Evolutionary conservation across 2,113 vertebrate genomes (phyloP), one percentile per base, ranked within the genome.

Genomic region (Neodon shergylaensis): DNA sequence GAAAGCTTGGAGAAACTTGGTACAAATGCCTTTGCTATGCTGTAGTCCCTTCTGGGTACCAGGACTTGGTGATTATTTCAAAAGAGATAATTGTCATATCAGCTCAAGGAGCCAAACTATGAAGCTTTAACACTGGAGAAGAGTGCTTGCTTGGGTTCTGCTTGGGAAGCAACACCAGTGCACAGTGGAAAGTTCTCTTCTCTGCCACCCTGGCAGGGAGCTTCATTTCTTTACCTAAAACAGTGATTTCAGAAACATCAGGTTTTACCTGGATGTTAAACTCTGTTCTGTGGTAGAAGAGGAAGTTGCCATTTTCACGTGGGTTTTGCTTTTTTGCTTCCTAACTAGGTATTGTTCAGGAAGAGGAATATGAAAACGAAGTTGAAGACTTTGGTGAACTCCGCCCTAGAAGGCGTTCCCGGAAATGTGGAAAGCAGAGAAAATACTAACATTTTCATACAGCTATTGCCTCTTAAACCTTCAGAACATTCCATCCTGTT

Each of bases 341-440:
- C 92, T 58, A 85, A 97, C 19, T 1, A 99, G 98, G 97, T 26
- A 86, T 95, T 26, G 91, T 96, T 70, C 95, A 98, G 93, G 98
- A 99, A 91, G 96, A 98, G 92, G 98, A 98, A 83, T 97, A 98
- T 16, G 98, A 99, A 97, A 98, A 98, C 65, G 98, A 98, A 97
- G 95, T 92, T 22, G 97, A 74, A 87, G 98, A 97, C 91, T 99
- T 99, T 96, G 97, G 97, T 89, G 98, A 99, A 88, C 98, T 99
- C 31, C 42, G 83, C 42, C 79, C 33, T 74, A 98, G 97, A 91
- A 98, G 97, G 47, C 79, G 7, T 7, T 74, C 28, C 10, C 97
- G 97, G 85, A 98, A 97, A 93, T 97, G 91, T 94, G 96, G 97
- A 72, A 98, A 95, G 74, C 73, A 3, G 77, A 95, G 96, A 78